Evolutionary conservation across 37 sponge, comb jelly and placozoan species (phyloP), one percentile per base, ranked within the genome.

Genomic region (Beroe forskalii): DNA sequence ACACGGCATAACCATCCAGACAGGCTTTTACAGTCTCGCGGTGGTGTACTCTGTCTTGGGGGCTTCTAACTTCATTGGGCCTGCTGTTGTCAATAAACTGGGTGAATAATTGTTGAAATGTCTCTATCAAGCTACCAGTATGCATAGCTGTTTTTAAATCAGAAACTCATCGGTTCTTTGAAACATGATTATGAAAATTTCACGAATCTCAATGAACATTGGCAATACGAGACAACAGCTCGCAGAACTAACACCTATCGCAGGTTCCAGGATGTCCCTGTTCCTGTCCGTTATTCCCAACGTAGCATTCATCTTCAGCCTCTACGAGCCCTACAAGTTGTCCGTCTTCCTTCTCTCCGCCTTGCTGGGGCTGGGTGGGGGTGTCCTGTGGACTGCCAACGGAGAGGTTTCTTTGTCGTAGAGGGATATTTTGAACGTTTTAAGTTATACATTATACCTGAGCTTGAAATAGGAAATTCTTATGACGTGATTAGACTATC

Each of bases 1-100:
- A 20, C 75, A 72, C 75, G 75, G 75, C 14, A 72, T 72, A 3
- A 72, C 75, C 9, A 72, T 38, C 28, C 22, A 72, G 39, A 72
- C 75, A 35, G 75, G 75, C 39, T 72, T 72, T 32, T 30, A 72
- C 75, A 72, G 75, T 72, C 39, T 72, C 14, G 75, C 75, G 12
- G 40, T 72, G 1, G 35, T 72, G 1, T 72, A 72, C 40, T 35
- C 19, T 8, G 38, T 72, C 39, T 37, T 72, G 38, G 75, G 75
- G 9, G 35, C 35, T 14, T 33, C 75, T 35, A 72, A 72, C 75
- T 72, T 35, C 39, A 35, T 72, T 30, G 38, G 39, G 31, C 75
- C 75, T 3, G 75, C 75, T 20, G 35, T 72, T 32, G 75, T 72
- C 75, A 72, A 72, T 22, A 72, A 72, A 37, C 75, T 72, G 8